Conservation (phyloP, 2,113 vertebrate genomes). For the Balaeniceps rex region DNA sequence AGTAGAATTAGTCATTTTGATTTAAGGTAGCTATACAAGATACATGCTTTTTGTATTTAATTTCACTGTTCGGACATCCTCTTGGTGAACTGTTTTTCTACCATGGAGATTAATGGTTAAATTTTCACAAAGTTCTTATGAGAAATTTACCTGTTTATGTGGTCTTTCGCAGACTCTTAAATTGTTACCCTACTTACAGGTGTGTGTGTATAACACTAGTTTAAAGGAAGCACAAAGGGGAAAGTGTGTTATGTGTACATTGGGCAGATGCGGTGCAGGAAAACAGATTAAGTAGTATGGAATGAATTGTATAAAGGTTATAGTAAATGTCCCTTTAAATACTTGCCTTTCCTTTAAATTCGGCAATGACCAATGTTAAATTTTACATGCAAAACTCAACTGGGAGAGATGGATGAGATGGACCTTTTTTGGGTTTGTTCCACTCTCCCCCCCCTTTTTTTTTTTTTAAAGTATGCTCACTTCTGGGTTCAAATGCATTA, state of each 20-base stretch:
- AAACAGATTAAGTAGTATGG: background rate
- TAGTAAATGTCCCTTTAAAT: background rate
- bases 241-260: background rate
- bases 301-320: background rate
- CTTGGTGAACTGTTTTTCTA: background rate
- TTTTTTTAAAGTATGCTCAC: background rate
- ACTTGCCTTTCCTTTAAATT: background rate
- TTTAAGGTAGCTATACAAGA: background rate
- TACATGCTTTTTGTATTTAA: background rate
- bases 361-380: background rate
- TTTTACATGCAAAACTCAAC: background rate
- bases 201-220: background rate
- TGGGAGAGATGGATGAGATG: background rate
- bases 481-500: background rate
- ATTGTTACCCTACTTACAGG: background rate
- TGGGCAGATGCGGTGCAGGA: background rate
- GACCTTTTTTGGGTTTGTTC: background rate
- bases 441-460: background rate
- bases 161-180: background rate
- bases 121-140: background rate
- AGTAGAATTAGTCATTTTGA: background rate
- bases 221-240: background rate
- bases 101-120: background rate
- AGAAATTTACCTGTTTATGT: background rate
- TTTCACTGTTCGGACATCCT: background rate